These are phyloP conservation scores for Pangasius djambal DNA, from an alignment of 2,797 vertebrate species.

Conservation along the genomic window DNA sequence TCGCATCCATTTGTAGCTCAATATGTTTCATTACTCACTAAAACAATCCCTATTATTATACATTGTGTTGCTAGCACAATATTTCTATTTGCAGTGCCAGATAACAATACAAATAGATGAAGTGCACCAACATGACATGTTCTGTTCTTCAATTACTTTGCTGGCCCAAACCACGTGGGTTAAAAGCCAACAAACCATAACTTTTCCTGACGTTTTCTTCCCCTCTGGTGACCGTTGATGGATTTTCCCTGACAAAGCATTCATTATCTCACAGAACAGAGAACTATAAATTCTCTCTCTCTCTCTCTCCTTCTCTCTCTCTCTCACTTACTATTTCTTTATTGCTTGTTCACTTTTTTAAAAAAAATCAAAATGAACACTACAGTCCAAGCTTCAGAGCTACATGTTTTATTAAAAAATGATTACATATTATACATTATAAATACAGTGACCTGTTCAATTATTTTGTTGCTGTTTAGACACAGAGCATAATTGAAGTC, in stretches of 20 bases:
- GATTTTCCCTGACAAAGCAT: slow-evolving; percentile 88
- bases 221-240: slow-evolving; percentile 88
- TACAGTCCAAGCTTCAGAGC: slow-evolving; percentile 5
- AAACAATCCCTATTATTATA: slow-evolving; percentile 63
- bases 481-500: slow-evolving; percentile 69
- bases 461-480: slow-evolving; percentile 62
- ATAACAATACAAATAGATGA: slow-evolving; percentile 85
- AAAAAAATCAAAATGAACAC: slow-evolving; percentile 37
- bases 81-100: slow-evolving; percentile 84
- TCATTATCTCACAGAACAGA: slow-evolving; percentile 86
- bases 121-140: slow-evolving; percentile 86
- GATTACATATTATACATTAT: neutral
- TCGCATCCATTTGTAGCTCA: slow-evolving; percentile 32
- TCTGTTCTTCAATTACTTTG: slow-evolving; percentile 92
- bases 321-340: slow-evolving; percentile 50
- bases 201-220: slow-evolving; percentile 88
- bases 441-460: slow-evolving; percentile 58
- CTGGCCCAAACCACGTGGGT: slow-evolving; percentile 85
- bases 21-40: slow-evolving; percentile 43
- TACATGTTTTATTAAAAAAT: slow-evolving; percentile 54
- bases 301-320: slow-evolving; percentile 45
- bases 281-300: slow-evolving; percentile 79
- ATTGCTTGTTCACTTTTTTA: slow-evolving; percentile 38
- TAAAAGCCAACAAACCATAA: slow-evolving; percentile 93
- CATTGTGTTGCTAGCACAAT: slow-evolving; percentile 75